Evolutionary conservation across 2,113 vertebrate species (phyloP), one percentile per base, ranked within the genome.

Genomic region (Vulpes lagopus): DNA sequence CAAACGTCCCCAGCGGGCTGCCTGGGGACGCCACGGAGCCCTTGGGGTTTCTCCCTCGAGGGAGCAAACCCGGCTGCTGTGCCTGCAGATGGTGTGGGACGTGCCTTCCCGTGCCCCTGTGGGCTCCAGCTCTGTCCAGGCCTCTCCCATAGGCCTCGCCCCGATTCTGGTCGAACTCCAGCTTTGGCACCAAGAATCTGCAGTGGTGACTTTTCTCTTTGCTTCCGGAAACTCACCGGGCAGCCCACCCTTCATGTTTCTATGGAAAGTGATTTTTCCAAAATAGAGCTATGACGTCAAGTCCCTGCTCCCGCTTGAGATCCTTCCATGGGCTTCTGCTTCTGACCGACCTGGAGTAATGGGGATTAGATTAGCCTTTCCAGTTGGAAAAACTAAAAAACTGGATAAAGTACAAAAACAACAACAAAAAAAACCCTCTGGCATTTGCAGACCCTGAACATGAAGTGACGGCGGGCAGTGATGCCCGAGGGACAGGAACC

Each of bases 31-130:
- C 25, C 0, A 4, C 22, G 27, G 23, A 64, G 62, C 62, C 62
- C 11, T 1, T 12, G 62, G 20, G 80, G 10, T 30, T 62, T 32
- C 32, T 49, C 12, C 53, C 14, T 49, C 16, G 20, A 80, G 27
- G 53, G 35, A 51, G 30, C 11, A 23, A 49, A 38, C 12, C 51
- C 25, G 30, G 25, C 4, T 51, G 15, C 14, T 73, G 17, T 22
- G 0, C 1, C 2, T 53, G 22, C 30, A 7, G 4, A 53, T 53
- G 10, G 43, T n/a, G 20, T 38, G 11, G 2, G 53, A 49, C 12
- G 12, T 74, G 62, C 9, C 67, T 35, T 22, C 22, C 51, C 15
- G 1, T 14, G 14, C 82, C 30, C 62, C 59, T 0, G 3, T 1
- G 62, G 23, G 62, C 15, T 62, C 20, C 0, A 3, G 20, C 82